Conservation (phyloP, 1,140 invertebrate species). For the Tetramorium simillimum region DNA sequence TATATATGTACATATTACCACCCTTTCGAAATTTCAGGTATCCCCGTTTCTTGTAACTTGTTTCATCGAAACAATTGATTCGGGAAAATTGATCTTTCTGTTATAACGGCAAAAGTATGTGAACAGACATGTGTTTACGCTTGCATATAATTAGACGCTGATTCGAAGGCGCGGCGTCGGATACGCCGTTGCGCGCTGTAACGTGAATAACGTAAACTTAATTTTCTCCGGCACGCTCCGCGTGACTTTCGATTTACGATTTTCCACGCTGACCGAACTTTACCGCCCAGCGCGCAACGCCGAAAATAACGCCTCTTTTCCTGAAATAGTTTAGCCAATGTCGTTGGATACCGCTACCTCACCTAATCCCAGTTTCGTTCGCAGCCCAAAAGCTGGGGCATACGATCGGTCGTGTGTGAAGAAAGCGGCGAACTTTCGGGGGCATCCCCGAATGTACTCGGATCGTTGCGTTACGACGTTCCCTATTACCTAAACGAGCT, state of each 20-base stretch:
- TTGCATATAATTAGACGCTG: constrained; percentile 18
- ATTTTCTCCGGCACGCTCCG: constrained; percentile 66
- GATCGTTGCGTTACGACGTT: neutral
- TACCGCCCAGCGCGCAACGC: constrained; percentile 19
- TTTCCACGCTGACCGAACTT: constrained; percentile 72
- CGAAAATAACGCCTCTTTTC: constrained; percentile 51
- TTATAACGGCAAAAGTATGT: neutral
- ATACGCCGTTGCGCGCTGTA: constrained; percentile 42
- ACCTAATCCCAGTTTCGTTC: constrained; percentile 26
- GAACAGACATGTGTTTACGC: neutral
- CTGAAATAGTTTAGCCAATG: constrained; percentile 52
- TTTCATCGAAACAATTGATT: too few relatives aligned
- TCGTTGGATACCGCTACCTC: constrained; percentile 17
- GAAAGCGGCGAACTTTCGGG: constrained; percentile 26
- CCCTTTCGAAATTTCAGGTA: neutral
- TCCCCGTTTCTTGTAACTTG: neutral
- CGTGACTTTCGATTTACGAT: constrained; percentile 71
- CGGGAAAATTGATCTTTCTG: neutral
- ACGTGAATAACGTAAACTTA: constrained; percentile 65
- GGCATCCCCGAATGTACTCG: neutral
- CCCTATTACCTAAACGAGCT: neutral
- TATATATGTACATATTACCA: neutral
- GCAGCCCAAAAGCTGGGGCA: neutral
- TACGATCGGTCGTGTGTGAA: constrained; percentile 30
- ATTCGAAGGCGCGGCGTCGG: constrained; percentile 9